phyloP scores from a whole-genome alignment of 2,113 vertebrate species.

The Heliornis fulica region DNA sequence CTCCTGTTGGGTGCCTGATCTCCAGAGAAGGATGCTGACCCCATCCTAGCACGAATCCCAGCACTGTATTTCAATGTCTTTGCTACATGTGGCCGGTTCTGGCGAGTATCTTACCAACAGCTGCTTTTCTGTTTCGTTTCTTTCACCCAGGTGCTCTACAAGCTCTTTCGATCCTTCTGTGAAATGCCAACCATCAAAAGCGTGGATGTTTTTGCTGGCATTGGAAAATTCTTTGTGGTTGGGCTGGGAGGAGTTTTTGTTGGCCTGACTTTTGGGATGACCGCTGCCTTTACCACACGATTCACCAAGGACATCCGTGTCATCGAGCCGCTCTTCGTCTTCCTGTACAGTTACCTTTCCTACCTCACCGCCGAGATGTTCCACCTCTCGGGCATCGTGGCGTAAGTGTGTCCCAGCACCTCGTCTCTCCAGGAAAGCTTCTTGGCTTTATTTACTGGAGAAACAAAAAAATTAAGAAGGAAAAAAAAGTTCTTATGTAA shows the following conservation, averaged over 20 bases:
- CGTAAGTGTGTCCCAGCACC: constrained; percentile 65
- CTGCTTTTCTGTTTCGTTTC: not conserved
- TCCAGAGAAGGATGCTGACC: not conserved
- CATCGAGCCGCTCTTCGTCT: constrained; percentile 83
- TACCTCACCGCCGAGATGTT: constrained; percentile 86
- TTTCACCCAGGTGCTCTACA: constrained; percentile 80
- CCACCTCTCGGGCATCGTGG: constrained; percentile 81
- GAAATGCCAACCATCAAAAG: constrained; percentile 74
- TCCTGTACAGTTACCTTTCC: constrained; percentile 85
- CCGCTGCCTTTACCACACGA: constrained; percentile 76
- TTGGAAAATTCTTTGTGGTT: constrained; percentile 78
- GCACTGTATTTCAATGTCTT: accelerated
- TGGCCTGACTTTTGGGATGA: constrained; percentile 76
- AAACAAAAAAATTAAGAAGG: too few species aligned
- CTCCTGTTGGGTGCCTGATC: too few species aligned
- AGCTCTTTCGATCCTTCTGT: constrained; percentile 82
- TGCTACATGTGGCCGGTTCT: accelerated
- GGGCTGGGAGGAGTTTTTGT: constrained; percentile 77
- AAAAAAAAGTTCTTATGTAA: not conserved
- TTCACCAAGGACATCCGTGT: constrained; percentile 81
- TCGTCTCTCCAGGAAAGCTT: not conserved
- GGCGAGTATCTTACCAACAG: not conserved
- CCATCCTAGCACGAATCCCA: not conserved
- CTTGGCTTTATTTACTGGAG: not conserved
- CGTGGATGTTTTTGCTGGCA: constrained; percentile 71